These are phyloP conservation scores for Syngnathoides biaculeatus DNA, from an alignment of 2,113 vertebrate species.

Conservation along the genomic window DNA sequence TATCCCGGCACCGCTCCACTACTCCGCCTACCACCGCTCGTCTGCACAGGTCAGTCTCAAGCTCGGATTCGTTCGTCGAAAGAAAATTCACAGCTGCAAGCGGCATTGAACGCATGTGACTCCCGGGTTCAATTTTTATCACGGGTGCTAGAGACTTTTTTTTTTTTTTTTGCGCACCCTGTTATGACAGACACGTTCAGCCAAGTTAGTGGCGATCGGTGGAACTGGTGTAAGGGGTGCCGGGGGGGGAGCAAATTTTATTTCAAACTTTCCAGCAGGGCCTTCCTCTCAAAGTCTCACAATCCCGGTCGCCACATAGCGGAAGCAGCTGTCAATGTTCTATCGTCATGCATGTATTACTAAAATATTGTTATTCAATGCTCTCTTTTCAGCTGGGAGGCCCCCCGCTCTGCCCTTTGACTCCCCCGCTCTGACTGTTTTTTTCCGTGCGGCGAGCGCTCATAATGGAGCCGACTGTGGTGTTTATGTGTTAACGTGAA, in stretches of 20 bases:
- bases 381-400: constrained; percentile 88
- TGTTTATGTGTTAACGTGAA: constrained; percentile 84
- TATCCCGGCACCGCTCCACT: constrained; percentile 89
- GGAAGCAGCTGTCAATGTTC: constrained; percentile 74
- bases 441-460: constrained; percentile 81
- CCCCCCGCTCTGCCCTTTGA: constrained; percentile 87
- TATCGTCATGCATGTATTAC: constrained; percentile 74
- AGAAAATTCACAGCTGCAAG: no score
- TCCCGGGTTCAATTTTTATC: no score
- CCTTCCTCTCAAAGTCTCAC: not conserved
- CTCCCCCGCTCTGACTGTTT: constrained; percentile 77
- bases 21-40: constrained; percentile 91
- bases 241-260: no score
- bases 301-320: not conserved
- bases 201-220: no score
- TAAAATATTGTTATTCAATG: constrained; percentile 92
- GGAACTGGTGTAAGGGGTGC: no score
- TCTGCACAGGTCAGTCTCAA: constrained; percentile 85
- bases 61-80: not conserved
- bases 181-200: no score
- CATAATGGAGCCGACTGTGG: constrained; percentile 91
- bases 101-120: no score
- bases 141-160: no score
- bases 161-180: no score
- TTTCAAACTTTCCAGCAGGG: not conserved